phyloP scores from a whole-genome alignment of 1,140 invertebrate genomes.

The Melanaphis sacchari region DNA sequence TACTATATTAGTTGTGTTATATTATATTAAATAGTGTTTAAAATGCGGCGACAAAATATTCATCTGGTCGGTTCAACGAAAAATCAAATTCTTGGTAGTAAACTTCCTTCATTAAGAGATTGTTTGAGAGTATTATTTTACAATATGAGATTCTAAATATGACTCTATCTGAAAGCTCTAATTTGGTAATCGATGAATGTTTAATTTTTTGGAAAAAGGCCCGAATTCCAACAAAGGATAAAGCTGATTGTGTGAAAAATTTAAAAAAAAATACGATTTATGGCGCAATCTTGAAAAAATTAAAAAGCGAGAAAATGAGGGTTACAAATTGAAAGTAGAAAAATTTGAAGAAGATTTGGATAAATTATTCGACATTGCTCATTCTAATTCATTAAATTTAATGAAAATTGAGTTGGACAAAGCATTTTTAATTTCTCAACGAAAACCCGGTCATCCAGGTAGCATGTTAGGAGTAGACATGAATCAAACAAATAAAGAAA shows the following conservation, averaged over 20 bases:
- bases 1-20: neutral
- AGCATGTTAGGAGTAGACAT: conserved; percentile 49
- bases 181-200: conserved; percentile 58
- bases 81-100: conserved; percentile 59
- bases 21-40: conserved; percentile 6
- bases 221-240: conserved; percentile 28
- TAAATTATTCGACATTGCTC: too few relatives aligned
- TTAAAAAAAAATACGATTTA: conserved; percentile 57
- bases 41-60: conserved; percentile 17
- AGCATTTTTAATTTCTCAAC: conserved; percentile 58
- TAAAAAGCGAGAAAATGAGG: conserved; percentile 45
- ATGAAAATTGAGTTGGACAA: conserved; percentile 59
- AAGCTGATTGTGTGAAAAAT: conserved; percentile 59
- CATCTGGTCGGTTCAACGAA: neutral
- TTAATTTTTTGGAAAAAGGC: conserved; percentile 58
- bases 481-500: conserved; percentile 33
- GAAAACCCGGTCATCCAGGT: conserved; percentile 49
- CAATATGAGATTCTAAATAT: conserved; percentile 57
- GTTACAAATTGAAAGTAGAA: conserved; percentile 56
- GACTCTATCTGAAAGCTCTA: conserved; percentile 57
- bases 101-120: conserved; percentile 58
- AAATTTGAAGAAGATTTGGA: conserved; percentile 53
- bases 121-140: conserved; percentile 58
- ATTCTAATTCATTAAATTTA: conserved; percentile 59
- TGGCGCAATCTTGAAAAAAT: conserved; percentile 58